These are phyloP conservation scores for Lepidotrigona ventralis DNA, from an alignment of 1,140 invertebrate species.

Conservation along the genomic window DNA sequence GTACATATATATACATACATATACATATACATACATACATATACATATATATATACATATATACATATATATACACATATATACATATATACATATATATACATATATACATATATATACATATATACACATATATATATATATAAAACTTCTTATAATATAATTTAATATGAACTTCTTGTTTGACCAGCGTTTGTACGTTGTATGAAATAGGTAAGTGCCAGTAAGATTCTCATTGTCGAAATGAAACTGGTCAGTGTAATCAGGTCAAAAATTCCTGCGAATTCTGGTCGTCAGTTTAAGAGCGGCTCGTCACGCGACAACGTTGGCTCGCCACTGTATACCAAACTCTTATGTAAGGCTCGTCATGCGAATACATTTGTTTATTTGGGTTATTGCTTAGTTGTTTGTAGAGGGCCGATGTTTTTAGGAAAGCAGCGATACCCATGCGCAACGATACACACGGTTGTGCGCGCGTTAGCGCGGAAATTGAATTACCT, in stretches of 20 bases:
- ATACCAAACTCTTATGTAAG: constrained; percentile 16
- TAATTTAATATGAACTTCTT: neutral
- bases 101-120: no score
- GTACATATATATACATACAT: no score
- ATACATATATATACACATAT: no score
- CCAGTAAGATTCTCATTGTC: neutral
- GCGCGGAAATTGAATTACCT: constrained; percentile 71
- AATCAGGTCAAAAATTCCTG: constrained; percentile 5
- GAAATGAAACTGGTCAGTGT: neutral
- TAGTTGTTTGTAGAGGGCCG: constrained; percentile 37
- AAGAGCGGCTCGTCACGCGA: neutral
- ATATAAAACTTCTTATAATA: no score
- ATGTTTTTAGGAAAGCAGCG: constrained; percentile 58
- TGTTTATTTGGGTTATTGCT: constrained; percentile 65
- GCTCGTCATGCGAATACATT: constrained; percentile 38
- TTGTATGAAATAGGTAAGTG: neutral
- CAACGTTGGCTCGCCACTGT: neutral
- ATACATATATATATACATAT: no score
- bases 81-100: no score
- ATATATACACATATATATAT: no score
- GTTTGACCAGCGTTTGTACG: neutral
- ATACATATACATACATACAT: no score
- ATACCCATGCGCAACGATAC: neutral
- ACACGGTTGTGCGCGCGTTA: constrained; percentile 52
- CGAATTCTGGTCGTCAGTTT: neutral